Evolutionary conservation across 2,888 invertebrate genomes (phyloP).

Genomic region (Lycophotia porphyrea): DNA sequence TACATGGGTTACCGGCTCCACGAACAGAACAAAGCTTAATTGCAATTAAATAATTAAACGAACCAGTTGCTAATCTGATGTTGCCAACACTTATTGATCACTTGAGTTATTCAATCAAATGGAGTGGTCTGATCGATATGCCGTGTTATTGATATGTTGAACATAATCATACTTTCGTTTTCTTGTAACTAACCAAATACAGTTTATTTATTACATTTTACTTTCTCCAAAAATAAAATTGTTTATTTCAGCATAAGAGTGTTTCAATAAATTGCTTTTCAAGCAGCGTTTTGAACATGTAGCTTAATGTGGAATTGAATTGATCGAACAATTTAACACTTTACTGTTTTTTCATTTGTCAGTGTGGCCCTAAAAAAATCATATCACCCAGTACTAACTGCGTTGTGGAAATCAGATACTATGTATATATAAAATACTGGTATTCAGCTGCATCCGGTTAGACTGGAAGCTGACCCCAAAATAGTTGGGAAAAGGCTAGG

Average conservation of each 20-base stretch:
- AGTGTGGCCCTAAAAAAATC: too few species aligned
- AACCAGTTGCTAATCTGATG: slow-evolving; percentile 44
- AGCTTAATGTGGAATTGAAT: background rate
- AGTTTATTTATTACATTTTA: background rate
- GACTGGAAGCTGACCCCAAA: too few species aligned
- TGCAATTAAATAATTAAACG: slow-evolving; percentile 50
- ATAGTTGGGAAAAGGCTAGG: too few species aligned
- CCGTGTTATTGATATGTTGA: slow-evolving; percentile 37
- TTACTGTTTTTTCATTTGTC: background rate
- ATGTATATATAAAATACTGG: too few species aligned
- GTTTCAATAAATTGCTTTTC: background rate
- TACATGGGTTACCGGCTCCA: slow-evolving; percentile 21
- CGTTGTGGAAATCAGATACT: too few species aligned
- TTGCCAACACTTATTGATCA: slow-evolving; percentile 59
- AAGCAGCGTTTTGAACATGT: background rate
- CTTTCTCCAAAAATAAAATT: background rate
- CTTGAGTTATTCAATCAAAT: slow-evolving; percentile 63
- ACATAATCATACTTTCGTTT: slow-evolving; percentile 21
- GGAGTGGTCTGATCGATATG: slow-evolving; percentile 53
- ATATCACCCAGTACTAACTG: too few species aligned
- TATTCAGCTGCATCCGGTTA: too few species aligned
- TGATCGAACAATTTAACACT: background rate
- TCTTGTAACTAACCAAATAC: slow-evolving; percentile 15
- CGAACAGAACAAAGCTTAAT: slow-evolving; percentile 44
- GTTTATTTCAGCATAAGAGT: background rate